Percentiles rank a stretch among this genome's conserved stretches.
These are phyloP conservation scores for Corapipo altera DNA, from an alignment of 2,113 vertebrate species.

Conservation along the genomic window DNA sequence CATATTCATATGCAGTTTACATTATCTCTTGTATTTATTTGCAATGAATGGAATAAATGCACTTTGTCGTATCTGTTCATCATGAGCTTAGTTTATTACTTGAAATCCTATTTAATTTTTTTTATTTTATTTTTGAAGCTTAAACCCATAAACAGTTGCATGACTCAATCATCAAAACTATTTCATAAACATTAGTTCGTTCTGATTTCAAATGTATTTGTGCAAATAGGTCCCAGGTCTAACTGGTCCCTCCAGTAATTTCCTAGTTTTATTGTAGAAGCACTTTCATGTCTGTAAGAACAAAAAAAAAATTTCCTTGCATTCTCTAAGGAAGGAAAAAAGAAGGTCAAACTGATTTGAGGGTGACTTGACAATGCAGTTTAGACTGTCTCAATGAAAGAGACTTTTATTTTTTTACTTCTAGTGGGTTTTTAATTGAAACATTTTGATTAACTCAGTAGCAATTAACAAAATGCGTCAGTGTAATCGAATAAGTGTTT, in stretches of 20 bases:
- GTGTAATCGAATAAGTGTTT: background rate
- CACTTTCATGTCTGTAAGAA: background rate
- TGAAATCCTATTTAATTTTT: background rate
- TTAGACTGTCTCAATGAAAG: background rate
- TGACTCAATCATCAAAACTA: background rate
- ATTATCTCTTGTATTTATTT: background rate
- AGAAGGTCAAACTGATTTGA: background rate
- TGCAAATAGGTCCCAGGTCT: background rate
- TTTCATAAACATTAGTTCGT: background rate
- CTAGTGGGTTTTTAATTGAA: background rate
- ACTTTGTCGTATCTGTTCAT: background rate
- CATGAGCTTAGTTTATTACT: background rate
- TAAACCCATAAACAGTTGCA: background rate
- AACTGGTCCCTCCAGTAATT: background rate
- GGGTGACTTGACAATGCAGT: background rate
- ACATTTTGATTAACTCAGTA: background rate
- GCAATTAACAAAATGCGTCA: background rate
- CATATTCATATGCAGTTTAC: background rate
- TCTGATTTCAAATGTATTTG: background rate
- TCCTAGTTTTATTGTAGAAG: background rate
- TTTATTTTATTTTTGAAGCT: background rate
- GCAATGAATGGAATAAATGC: background rate
- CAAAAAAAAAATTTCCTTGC: background rate
- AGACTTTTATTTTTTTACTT: background rate
- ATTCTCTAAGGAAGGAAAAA: background rate